phyloP scores from a whole-genome alignment of 2,797 vertebrate genomes.

The Smutsia temminckii region DNA sequence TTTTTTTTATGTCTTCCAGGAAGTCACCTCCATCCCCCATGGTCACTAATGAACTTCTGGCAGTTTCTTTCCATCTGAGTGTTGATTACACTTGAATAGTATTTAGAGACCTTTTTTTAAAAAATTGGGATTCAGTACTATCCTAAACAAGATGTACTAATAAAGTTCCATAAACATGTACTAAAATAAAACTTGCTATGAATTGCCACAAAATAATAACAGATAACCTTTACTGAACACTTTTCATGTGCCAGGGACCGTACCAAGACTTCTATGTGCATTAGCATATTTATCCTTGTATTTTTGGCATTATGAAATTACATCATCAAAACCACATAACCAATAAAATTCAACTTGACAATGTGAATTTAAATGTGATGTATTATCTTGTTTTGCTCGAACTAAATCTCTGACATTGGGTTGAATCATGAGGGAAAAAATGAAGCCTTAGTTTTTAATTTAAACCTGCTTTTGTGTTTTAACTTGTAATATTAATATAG shows the following conservation, averaged over 20 bases:
- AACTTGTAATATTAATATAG: background rate
- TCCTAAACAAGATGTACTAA: background rate
- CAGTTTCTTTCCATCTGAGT: background rate
- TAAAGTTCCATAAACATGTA: background rate
- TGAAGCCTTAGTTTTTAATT: conserved; percentile 2
- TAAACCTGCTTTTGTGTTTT: background rate
- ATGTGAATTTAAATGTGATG: background rate
- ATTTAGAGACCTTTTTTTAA: background rate
- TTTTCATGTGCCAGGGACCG: background rate
- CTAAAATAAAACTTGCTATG: conserved; percentile 7
- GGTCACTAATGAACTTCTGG: background rate
- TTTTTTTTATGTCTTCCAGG: background rate
- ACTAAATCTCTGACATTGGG: background rate
- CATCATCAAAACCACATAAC: background rate
- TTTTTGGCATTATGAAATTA: background rate
- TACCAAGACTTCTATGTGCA: background rate
- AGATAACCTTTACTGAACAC: background rate
- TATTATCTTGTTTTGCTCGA: background rate
- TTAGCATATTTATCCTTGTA: background rate
- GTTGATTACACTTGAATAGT: background rate
- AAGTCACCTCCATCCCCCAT: background rate
- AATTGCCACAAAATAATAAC: conserved; percentile 12
- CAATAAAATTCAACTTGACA: conserved; percentile 18
- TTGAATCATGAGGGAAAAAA: background rate
- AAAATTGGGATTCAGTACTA: background rate